Percentiles rank a stretch among this genome's conserved stretches.
phyloP scores from a whole-genome alignment of 2,888 invertebrate genomes.

The Gandaritis pyraliata region DNA sequence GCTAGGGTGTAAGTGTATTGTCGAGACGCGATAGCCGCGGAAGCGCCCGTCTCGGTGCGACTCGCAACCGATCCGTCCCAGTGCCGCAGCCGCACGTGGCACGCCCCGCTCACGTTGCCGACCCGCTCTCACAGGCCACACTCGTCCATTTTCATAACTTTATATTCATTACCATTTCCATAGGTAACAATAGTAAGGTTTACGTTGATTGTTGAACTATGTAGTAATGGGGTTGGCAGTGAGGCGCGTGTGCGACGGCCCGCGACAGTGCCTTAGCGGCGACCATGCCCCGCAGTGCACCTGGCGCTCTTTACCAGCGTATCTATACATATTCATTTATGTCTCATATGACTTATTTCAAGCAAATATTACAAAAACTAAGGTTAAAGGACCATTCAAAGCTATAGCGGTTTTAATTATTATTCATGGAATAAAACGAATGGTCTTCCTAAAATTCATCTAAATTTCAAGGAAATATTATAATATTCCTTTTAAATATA shows the following conservation, averaged over 20 bases:
- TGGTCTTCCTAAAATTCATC: no score
- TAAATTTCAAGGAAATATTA: no score
- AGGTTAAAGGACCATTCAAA: no score
- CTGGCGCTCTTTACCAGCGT: conserved; percentile 26
- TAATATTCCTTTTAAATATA: no score
- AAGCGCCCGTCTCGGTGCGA: conserved; percentile 72
- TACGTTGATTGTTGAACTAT: neutral
- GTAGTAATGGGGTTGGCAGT: conserved; percentile 39
- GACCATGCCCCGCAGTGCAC: conserved; percentile 46
- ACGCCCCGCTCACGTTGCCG: conserved; percentile 44
- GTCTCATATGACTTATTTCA: no score
- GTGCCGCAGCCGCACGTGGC: conserved; percentile 65
- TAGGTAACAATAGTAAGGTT: neutral
- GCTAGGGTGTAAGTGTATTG: conserved; percentile 75
- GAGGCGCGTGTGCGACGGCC: conserved; percentile 45
- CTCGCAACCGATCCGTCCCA: conserved; percentile 82
- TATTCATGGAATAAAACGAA: no score
- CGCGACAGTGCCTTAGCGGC: conserved; percentile 72
- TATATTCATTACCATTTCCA: conserved; percentile 1
- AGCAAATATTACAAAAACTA: no score
- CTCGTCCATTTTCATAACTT: conserved; percentile 17
- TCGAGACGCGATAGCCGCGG: conserved; percentile 75
- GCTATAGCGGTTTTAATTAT: no score
- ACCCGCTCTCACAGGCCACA: conserved; percentile 25
- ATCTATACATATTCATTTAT: neutral